phyloP scores from a whole-genome alignment of 2,888 invertebrate species.

The Tridacna gigas region DNA sequence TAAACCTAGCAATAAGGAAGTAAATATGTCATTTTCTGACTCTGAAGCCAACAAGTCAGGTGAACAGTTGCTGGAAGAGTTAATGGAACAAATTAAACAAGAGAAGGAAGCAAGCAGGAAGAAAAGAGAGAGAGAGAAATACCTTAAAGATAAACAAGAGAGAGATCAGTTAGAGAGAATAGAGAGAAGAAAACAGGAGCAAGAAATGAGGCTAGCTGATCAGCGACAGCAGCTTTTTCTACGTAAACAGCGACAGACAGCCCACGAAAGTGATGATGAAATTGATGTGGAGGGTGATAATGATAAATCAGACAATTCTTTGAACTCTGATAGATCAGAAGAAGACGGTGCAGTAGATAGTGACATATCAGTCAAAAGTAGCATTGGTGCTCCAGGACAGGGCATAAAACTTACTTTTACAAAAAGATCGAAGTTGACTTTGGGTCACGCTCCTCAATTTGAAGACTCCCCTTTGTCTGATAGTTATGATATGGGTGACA shows the following conservation, averaged over 20 bases:
- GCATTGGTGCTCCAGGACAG: slow-evolving; percentile 73
- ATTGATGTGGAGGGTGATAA: slow-evolving; percentile 63
- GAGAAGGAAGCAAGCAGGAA: slow-evolving; percentile 73
- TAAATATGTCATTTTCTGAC: slow-evolving; percentile 73
- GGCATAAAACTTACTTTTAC: slow-evolving; percentile 84
- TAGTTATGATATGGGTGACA: slow-evolving; percentile 43
- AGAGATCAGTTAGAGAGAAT: slow-evolving; percentile 44
- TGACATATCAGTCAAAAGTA: slow-evolving; percentile 54
- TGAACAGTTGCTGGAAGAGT: slow-evolving; percentile 80
- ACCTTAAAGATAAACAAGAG: slow-evolving; percentile 55
- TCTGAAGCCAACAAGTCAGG: slow-evolving; percentile 77
- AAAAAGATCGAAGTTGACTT: slow-evolving; percentile 64
- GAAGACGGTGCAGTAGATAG: slow-evolving; percentile 45
- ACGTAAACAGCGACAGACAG: slow-evolving; percentile 45
- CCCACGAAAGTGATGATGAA: slow-evolving; percentile 58
- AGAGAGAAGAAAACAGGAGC: slow-evolving; percentile 42
- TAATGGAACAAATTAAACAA: slow-evolving; percentile 77
- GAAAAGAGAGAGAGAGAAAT: slow-evolving; percentile 55
- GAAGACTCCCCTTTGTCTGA: slow-evolving; percentile 49
- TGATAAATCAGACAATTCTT: slow-evolving; percentile 52
- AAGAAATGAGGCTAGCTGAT: slow-evolving; percentile 66
- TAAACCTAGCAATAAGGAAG: slow-evolving; percentile 66
- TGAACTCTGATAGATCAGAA: slow-evolving; percentile 50
- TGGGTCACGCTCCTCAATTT: slow-evolving; percentile 45
- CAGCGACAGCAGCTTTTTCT: slow-evolving; percentile 52